Conservation (phyloP, 1,140 invertebrate species). For the Portunus trituberculatus region DNA sequence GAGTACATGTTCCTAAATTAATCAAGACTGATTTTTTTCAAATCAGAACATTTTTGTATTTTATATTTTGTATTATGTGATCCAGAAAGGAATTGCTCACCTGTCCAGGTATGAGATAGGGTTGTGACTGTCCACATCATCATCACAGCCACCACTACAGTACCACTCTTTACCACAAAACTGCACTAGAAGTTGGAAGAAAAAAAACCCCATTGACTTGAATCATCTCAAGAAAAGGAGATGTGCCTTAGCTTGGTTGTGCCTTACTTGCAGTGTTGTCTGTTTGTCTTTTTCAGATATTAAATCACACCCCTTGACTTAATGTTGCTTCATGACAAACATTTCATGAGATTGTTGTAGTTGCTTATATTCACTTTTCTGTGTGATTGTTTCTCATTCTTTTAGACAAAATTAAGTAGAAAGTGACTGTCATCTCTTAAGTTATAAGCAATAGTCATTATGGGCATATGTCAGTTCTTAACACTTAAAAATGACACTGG, state of each 20-base stretch:
- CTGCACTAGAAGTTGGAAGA: not conserved
- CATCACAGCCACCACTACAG: not conserved
- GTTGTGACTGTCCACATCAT: no score
- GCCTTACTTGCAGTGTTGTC: not conserved
- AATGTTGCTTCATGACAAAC: not conserved
- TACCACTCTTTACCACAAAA: no score
- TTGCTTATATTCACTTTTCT: not conserved
- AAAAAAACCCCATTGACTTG: not conserved
- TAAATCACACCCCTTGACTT: not conserved
- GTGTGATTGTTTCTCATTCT: not conserved
- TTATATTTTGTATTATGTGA: not conserved
- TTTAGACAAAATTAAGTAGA: not conserved
- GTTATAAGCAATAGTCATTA: not conserved
- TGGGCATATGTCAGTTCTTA: not conserved
- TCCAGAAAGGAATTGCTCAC: not conserved
- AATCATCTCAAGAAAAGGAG: not conserved
- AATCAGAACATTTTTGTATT: not conserved
- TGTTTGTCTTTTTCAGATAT: not conserved
- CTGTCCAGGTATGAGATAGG: not conserved
- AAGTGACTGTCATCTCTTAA: not conserved
- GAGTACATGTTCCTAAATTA: no score
- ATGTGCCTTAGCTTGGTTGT: conserved; percentile 10
- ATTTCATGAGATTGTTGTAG: not conserved
- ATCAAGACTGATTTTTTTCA: not conserved
- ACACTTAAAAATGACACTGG: not conserved